phyloP scores from a whole-genome alignment of 2,888 invertebrate genomes.

The Zygogramma bicolorata region DNA sequence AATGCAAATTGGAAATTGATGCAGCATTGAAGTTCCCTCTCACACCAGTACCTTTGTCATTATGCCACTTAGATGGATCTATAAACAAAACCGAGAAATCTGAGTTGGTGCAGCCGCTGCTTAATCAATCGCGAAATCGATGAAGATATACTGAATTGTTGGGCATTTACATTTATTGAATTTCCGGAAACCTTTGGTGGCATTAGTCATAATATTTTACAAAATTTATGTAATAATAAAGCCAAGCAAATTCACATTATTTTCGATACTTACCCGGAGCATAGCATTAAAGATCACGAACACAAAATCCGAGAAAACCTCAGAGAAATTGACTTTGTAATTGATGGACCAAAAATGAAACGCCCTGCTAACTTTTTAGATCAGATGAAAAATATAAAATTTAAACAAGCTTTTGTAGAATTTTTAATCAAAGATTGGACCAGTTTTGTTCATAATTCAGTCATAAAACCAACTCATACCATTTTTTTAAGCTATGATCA shows the following conservation, averaged over 20 bases:
- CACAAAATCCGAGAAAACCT: background rate
- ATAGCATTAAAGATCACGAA: constrained; percentile 6
- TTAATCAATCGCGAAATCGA: no score
- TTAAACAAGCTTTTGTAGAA: background rate
- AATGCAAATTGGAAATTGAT: background rate
- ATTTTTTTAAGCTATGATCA: constrained; percentile 4
- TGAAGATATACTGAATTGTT: no score
- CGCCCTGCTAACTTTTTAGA: background rate
- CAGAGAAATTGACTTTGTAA: background rate
- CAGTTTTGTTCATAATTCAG: no score
- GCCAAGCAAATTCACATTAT: background rate
- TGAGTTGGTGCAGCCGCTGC: background rate
- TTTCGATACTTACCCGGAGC: constrained; percentile 9
- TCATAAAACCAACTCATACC: constrained; percentile 4
- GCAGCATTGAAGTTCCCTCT: background rate
- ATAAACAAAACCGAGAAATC: background rate
- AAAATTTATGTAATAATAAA: background rate
- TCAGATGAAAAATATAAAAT: constrained; percentile 7
- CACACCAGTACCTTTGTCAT: constrained; percentile 1
- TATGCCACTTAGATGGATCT: background rate
- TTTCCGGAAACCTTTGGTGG: constrained; percentile 5
- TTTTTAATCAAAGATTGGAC: constrained; percentile 13
- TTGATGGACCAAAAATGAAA: background rate
- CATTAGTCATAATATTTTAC: constrained; percentile 3
- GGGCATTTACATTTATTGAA: no score